Evolutionary conservation across 1,140 invertebrate species (phyloP).

Genomic region (Pararge aegeria): DNA sequence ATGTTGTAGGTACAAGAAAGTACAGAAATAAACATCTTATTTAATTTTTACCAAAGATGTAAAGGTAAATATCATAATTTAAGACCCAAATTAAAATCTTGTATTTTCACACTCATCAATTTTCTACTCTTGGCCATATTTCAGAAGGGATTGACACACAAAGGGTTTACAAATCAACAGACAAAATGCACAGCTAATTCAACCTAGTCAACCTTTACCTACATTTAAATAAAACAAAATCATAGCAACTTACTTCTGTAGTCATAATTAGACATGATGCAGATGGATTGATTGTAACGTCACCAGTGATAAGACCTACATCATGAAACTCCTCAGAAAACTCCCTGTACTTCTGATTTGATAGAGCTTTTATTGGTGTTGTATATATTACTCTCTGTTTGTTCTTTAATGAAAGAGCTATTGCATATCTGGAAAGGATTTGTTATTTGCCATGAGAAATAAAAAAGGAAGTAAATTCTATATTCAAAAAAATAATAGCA

Average conservation of each 20-base stretch:
- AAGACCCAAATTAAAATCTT: no score
- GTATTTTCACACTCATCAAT: no score
- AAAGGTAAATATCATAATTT: no score
- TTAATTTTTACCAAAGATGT: no score
- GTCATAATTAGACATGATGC: conserved; percentile 99
- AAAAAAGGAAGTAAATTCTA: no score
- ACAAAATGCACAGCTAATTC: conserved; percentile 4
- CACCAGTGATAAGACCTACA: conserved; percentile 98
- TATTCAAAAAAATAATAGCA: not conserved
- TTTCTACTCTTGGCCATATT: no score
- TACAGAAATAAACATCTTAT: no score
- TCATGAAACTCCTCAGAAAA: conserved; percentile 99
- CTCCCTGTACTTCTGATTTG: conserved; percentile 99
- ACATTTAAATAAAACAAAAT: not conserved
- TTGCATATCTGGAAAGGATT: conserved; percentile 82
- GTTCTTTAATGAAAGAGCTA: conserved; percentile 85
- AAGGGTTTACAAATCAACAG: conserved; percentile 24
- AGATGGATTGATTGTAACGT: conserved; percentile 99
- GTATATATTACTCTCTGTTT: conserved; percentile 98
- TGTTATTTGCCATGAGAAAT: no score
- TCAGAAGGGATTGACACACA: no score
- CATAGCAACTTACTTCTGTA: conserved; percentile 88
- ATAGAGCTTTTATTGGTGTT: conserved; percentile 99
- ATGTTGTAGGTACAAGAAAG: no score
- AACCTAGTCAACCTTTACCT: conserved; percentile 7